Percentiles rank a stretch among this genome's conserved stretches.
phyloP scores from a whole-genome alignment of 2,797 vertebrate genomes.

The Falco peregrinus region DNA sequence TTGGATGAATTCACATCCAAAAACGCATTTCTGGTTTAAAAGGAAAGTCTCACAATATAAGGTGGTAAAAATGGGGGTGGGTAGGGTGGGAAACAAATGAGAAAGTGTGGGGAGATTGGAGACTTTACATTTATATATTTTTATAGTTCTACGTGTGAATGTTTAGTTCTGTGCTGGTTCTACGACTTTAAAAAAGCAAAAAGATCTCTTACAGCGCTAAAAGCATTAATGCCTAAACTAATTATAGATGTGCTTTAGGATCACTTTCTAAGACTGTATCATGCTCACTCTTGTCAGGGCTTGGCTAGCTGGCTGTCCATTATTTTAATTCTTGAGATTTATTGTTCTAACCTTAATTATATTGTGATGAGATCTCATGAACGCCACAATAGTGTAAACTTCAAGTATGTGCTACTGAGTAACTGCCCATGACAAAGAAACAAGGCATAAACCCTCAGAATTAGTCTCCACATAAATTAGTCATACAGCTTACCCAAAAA shows the following conservation, averaged over 20 bases:
- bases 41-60: background rate
- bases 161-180: background rate
- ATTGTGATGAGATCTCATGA: background rate
- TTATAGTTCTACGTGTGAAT: background rate
- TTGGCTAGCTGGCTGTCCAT: background rate
- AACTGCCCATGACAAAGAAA: background rate
- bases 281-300: background rate
- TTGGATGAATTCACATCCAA: background rate
- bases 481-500: background rate
- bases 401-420: background rate
- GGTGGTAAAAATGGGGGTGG: background rate
- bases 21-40: background rate
- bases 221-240: background rate
- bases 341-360: background rate
- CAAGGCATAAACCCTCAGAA: background rate
- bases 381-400: background rate
- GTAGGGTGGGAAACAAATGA: rapidly evolving
- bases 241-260: background rate
- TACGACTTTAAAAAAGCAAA: background rate
- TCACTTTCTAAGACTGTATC: background rate
- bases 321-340: background rate
- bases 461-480: background rate
- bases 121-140: background rate
- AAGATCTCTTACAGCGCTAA: background rate
- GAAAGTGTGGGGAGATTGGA: background rate